A percentile compares a stretch with the other conserved stretches of the same genome.
phyloP scores from a whole-genome alignment of 2,113 vertebrate species.

The Rhegmatorhina hoffmannsi region DNA sequence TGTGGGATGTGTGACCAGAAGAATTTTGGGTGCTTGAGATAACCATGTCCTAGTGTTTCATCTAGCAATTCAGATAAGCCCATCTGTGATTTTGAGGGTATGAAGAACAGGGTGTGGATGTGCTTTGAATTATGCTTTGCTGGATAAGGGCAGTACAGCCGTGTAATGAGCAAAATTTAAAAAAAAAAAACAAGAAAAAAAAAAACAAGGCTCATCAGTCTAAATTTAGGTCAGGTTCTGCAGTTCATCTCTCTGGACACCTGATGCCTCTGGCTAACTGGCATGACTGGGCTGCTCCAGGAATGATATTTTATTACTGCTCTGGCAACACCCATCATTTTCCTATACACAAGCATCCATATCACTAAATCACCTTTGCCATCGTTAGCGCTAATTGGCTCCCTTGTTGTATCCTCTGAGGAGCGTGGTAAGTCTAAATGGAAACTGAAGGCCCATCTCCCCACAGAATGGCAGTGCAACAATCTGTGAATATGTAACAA shows the following conservation, averaged over 20 bases:
- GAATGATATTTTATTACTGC: constrained; percentile 16
- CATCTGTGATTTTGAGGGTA: background rate
- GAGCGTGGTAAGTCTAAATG: background rate
- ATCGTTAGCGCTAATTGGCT: constrained; percentile 57
- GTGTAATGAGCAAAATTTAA: background rate
- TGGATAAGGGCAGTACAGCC: background rate
- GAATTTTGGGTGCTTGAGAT: background rate
- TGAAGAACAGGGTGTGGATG: background rate
- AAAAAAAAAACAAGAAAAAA: background rate
- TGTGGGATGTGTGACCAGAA: background rate
- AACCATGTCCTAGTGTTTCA: background rate
- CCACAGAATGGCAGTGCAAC: background rate
- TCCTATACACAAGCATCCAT: background rate
- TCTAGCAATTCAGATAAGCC: background rate
- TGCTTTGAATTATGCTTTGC: background rate
- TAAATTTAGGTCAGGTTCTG: constrained; percentile 12
- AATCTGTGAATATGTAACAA: background rate
- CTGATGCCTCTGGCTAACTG: background rate
- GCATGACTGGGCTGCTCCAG: background rate
- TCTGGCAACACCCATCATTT: constrained; percentile 3
- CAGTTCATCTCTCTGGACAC: background rate
- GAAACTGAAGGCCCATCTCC: background rate
- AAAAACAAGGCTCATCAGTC: background rate
- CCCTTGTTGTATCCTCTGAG: background rate
- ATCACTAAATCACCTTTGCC: constrained; percentile 32